Conservation (phyloP, 1,140 invertebrate genomes). For the Drosophila tani region DNA sequence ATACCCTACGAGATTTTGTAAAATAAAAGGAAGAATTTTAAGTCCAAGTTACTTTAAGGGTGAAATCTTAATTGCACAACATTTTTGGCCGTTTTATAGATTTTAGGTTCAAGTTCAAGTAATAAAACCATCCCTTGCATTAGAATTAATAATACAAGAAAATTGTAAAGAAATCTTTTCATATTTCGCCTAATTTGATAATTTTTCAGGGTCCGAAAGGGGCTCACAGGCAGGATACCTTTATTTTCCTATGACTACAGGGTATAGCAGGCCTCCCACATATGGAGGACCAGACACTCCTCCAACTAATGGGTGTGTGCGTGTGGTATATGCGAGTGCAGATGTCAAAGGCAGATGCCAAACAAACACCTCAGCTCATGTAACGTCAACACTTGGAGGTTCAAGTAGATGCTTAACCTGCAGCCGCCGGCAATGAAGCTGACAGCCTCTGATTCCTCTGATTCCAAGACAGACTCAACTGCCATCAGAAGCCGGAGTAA, state of each 20-base stretch:
- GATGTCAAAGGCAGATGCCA: conserved; percentile 78
- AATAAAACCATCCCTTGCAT: too few relatives aligned
- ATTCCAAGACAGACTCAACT: conserved; percentile 35
- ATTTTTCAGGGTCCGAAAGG: too few relatives aligned
- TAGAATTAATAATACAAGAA: too few relatives aligned
- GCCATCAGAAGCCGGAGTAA: conserved; percentile 55
- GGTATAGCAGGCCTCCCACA: not conserved
- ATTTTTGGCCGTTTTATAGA: too few relatives aligned
- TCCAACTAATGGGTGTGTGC: conserved; percentile 41
- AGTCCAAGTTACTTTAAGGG: not conserved
- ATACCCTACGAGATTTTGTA: not conserved
- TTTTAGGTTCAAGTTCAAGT: too few relatives aligned
- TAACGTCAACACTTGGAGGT: conserved; percentile 77
- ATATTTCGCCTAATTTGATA: too few relatives aligned
- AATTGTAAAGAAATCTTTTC: too few relatives aligned
- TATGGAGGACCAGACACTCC: conserved; percentile 40
- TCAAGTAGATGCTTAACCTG: conserved; percentile 80
- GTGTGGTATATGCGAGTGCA: conserved; percentile 41
- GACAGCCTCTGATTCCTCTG: conserved; percentile 28
- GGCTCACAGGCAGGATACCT: not conserved
- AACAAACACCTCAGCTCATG: conserved; percentile 76
- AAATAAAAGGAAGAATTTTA: not conserved
- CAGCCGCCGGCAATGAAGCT: conserved; percentile 71
- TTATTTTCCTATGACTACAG: too few relatives aligned
- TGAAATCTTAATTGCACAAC: too few relatives aligned